Evolutionary conservation across 2,888 invertebrate species (phyloP).

Genomic region (Prosapia bicincta): DNA sequence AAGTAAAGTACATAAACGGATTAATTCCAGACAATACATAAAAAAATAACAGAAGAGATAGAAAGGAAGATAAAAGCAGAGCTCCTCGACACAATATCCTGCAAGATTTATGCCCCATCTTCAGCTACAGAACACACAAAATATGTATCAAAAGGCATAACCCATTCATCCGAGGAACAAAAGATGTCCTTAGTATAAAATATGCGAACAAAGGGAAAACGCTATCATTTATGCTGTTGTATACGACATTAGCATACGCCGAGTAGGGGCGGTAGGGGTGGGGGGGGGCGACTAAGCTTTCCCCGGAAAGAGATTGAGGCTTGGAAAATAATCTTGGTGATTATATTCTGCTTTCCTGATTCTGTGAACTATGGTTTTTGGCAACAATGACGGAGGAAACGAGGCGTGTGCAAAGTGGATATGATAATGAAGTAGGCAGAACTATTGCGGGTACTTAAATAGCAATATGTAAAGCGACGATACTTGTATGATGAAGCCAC

Average conservation of each 20-base stretch:
- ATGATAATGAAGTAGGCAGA: background rate
- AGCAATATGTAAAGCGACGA: background rate
- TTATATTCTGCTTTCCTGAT: slow-evolving; percentile 30
- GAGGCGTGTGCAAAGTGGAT: background rate
- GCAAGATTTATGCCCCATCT: slow-evolving; percentile 19
- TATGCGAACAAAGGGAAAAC: slow-evolving; percentile 16
- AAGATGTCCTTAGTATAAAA: slow-evolving; percentile 27
- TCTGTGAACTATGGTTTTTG: slow-evolving; percentile 3
- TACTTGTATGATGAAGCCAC: background rate
- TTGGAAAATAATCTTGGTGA: slow-evolving; percentile 20
- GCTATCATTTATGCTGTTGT: slow-evolving; percentile 26
- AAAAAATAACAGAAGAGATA: too few relatives aligned
- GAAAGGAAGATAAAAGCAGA: background rate
- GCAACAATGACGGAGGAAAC: background rate
- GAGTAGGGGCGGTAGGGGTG: background rate
- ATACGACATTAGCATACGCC: slow-evolving; percentile 14
- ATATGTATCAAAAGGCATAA: slow-evolving; percentile 28
- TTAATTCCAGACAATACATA: too few relatives aligned
- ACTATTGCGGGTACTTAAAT: background rate
- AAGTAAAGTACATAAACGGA: too few relatives aligned
- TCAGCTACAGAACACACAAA: slow-evolving; percentile 22
- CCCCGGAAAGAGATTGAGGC: slow-evolving; percentile 8
- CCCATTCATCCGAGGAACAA: slow-evolving; percentile 26
- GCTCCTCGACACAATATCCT: background rate
- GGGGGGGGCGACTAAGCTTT: background rate